Evolutionary conservation across 2,888 invertebrate genomes (phyloP).

Genomic region (Andrena chrysosceles): DNA sequence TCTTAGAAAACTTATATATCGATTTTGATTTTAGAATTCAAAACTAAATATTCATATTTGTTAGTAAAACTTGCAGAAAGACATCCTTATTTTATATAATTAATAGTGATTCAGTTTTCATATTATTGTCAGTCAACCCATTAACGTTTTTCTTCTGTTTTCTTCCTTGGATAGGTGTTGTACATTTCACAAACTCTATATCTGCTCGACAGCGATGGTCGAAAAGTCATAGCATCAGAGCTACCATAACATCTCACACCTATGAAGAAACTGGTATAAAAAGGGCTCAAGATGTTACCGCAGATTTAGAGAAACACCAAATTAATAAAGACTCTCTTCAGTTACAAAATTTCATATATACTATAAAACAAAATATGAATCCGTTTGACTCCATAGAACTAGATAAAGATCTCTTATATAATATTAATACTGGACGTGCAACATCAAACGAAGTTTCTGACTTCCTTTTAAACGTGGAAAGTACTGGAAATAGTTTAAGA

Average conservation of each 20-base stretch:
- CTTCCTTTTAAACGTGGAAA: not conserved
- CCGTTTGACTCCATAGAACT: constrained; percentile 16
- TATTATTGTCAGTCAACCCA: too few relatives aligned
- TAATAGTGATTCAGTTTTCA: too few relatives aligned
- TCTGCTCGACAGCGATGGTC: constrained; percentile 69
- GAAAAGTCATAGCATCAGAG: constrained; percentile 53
- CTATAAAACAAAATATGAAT: constrained; percentile 23
- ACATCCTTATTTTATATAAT: not conserved
- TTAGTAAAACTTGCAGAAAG: too few relatives aligned
- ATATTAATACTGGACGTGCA: not conserved
- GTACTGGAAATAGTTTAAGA: not conserved
- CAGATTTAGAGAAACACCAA: constrained; percentile 24
- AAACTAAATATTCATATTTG: too few relatives aligned
- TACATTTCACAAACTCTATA: constrained; percentile 66
- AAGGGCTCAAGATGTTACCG: constrained; percentile 18
- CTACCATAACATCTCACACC: constrained; percentile 62
- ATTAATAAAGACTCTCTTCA: constrained; percentile 27
- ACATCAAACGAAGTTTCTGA: not conserved
- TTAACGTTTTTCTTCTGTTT: too few relatives aligned
- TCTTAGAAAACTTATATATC: too few relatives aligned
- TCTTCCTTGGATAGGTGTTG: too few relatives aligned
- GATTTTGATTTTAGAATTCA: too few relatives aligned
- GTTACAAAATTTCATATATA: constrained; percentile 16
- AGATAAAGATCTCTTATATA: not conserved
- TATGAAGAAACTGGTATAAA: constrained; percentile 35